These are phyloP conservation scores for Drosophila neotestacea DNA, from an alignment of 2,888 invertebrate species.

Conservation along the genomic window DNA sequence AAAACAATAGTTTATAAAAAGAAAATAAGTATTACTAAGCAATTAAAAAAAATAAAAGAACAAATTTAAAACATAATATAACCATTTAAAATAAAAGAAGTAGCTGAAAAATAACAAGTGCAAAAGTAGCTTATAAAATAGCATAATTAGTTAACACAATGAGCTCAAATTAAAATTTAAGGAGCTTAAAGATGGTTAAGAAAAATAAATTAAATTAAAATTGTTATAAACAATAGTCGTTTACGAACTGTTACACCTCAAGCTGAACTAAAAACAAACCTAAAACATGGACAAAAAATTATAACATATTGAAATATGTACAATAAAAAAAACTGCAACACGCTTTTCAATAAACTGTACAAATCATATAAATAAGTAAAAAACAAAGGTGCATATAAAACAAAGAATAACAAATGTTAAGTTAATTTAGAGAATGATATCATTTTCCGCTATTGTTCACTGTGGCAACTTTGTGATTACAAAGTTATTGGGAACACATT, in stretches of 20 bases:
- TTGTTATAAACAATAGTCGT: background rate
- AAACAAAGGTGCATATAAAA: background rate
- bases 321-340: background rate
- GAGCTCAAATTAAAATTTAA: background rate
- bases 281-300: background rate
- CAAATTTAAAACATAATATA: no score
- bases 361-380: background rate
- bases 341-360: no score
- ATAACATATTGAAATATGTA: background rate
- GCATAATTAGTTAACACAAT: background rate
- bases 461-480: background rate
- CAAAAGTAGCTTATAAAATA: background rate
- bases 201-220: background rate
- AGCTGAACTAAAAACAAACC: background rate
- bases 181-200: background rate
- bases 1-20: no score
- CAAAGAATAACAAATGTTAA: background rate
- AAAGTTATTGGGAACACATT: conserved; percentile 4
- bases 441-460: background rate
- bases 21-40: no score
- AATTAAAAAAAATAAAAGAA: no score
- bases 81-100: background rate
- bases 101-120: background rate
- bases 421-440: background rate
- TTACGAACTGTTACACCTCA: background rate